Percentiles rank a stretch among this genome's conserved stretches.
Conservation (phyloP, 2,113 vertebrate species). For the Prunella fulvescens region DNA sequence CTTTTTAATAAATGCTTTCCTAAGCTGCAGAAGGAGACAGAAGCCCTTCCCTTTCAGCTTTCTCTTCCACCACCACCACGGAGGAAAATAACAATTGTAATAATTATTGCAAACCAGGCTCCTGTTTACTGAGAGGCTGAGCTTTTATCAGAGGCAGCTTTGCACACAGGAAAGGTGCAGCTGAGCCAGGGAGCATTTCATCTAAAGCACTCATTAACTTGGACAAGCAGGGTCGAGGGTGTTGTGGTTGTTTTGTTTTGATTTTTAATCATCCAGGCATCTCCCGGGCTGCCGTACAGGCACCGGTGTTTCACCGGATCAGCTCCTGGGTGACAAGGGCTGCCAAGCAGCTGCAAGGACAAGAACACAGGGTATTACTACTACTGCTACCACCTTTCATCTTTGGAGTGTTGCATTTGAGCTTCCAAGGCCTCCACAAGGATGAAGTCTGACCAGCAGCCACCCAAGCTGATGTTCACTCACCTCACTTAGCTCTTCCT, state of each 20-base stretch:
- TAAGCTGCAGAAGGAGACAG: background rate
- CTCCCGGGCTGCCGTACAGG: background rate
- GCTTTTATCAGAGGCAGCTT: background rate
- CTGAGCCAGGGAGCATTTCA: background rate
- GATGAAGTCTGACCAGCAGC: background rate
- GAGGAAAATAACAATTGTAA: background rate
- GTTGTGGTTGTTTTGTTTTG: background rate
- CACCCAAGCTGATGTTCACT: background rate
- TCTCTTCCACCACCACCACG: background rate
- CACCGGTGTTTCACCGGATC: background rate
- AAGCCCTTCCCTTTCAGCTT: background rate
- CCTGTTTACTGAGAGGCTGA: background rate
- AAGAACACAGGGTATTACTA: background rate
- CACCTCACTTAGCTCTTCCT: background rate
- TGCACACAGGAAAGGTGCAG: background rate
- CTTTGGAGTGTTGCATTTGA: background rate
- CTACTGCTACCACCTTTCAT: background rate
- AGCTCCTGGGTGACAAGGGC: background rate
- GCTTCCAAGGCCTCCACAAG: background rate
- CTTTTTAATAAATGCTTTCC: background rate
- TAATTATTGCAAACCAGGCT: background rate
- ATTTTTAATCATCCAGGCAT: constrained; percentile 4
- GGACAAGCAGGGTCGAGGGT: background rate
- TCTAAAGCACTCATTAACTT: background rate
- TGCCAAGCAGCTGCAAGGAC: background rate